A percentile compares a stretch with the other conserved stretches of the same genome.
These are phyloP conservation scores for Dolichotis patagonum DNA, from an alignment of 2,113 vertebrate species.

Conservation along the genomic window DNA sequence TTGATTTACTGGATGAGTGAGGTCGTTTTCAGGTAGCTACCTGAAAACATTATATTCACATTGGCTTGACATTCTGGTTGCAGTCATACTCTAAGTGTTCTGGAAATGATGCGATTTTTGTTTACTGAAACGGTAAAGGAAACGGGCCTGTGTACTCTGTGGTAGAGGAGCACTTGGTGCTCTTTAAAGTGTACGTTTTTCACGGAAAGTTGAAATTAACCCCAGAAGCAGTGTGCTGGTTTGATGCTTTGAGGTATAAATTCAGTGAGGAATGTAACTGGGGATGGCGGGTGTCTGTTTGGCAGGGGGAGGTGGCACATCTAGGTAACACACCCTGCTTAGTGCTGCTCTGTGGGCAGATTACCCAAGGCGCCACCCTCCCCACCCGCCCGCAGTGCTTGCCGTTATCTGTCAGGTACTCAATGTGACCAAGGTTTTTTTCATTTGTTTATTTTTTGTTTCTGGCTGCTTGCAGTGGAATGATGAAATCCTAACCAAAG, in stretches of 20 bases:
- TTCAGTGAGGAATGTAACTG: constrained; percentile 17
- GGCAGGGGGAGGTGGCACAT: not conserved
- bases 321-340: constrained; percentile 11
- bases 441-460: not conserved
- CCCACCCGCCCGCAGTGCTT: not conserved
- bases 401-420: not conserved
- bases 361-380: not conserved
- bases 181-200: constrained; percentile 19
- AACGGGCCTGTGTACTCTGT: constrained; percentile 28
- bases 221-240: constrained; percentile 19
- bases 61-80: not conserved
- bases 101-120: constrained; percentile 29
- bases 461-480: not conserved
- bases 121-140: constrained; percentile 62
- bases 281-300: constrained; percentile 30
- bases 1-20: constrained; percentile 48
- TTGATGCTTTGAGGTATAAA: constrained; percentile 11
- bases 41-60: not conserved
- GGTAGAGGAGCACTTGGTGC: not conserved
- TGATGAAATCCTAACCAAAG: constrained; percentile 6
- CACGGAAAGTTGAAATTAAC: constrained; percentile 50
- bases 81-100: constrained; percentile 14
- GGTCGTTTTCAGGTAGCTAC: constrained; percentile 7
- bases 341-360: constrained; percentile 9
- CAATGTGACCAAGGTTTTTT: not conserved